Evolutionary conservation across 2,888 invertebrate species (phyloP).

Genomic region (Drosophila merina): DNA sequence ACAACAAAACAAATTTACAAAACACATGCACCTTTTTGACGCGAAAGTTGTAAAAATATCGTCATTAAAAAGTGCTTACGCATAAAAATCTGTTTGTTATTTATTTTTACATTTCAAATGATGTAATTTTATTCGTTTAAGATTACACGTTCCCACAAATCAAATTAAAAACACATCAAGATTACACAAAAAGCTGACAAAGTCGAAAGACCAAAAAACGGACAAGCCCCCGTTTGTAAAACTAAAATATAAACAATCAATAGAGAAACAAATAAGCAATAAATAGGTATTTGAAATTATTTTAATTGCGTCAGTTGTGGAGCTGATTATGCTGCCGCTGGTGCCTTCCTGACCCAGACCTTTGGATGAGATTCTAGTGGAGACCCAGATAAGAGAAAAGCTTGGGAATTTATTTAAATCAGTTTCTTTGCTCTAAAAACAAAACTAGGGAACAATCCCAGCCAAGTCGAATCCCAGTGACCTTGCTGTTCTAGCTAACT

Average conservation of each 20-base stretch:
- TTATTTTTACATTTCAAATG: neutral
- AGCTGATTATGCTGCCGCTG: constrained; percentile 1
- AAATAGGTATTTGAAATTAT: constrained; percentile 7
- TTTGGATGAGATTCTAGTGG: neutral
- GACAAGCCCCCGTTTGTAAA: constrained; percentile 26
- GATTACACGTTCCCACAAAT: neutral
- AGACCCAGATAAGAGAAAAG: neutral
- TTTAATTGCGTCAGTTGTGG: constrained; percentile 23
- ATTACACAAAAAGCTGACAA: constrained; percentile 2
- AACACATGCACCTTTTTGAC: neutral
- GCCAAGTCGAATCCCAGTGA: neutral
- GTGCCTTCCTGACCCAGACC: constrained; percentile 18
- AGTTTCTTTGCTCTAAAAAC: neutral
- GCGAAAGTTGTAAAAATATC: neutral
- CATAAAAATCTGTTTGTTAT: neutral
- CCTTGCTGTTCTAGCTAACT: neutral
- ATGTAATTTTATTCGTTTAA: constrained; percentile 1
- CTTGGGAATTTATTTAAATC: neutral
- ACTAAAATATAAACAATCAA: constrained; percentile 23
- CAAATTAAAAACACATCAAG: neutral
- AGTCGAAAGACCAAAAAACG: neutral
- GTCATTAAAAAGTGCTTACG: neutral
- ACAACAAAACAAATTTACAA: neutral
- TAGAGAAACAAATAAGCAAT: constrained; percentile 13
- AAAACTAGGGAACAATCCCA: neutral